These are phyloP conservation scores for Scomber scombrus DNA, from an alignment of 2,113 vertebrate species.

Conservation along the genomic window DNA sequence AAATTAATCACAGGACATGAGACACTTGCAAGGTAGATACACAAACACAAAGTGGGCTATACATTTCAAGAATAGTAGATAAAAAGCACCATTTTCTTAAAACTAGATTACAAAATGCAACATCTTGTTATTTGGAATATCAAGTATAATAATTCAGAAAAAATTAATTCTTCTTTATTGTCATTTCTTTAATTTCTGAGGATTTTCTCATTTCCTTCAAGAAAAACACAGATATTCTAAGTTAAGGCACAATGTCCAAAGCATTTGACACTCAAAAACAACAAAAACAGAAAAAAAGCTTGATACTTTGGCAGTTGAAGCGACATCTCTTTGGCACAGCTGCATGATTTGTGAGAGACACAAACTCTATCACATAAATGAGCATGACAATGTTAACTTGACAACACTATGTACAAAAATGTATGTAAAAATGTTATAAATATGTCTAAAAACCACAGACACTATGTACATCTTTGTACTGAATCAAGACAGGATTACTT, in stretches of 20 bases:
- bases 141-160: slow-evolving; percentile 71
- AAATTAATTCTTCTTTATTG: slow-evolving; percentile 53
- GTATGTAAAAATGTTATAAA: slow-evolving; percentile 91
- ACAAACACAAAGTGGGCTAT: slow-evolving; percentile 69
- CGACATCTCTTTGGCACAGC: slow-evolving; percentile 89
- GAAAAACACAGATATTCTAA: slow-evolving; percentile 54
- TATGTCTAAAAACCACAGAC: slow-evolving; percentile 87
- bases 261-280: slow-evolving; percentile 47
- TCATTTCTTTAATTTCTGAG: slow-evolving; percentile 43
- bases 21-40: slow-evolving; percentile 45
- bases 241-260: slow-evolving; percentile 71
- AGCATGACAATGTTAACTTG: slow-evolving; percentile 91
- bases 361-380: slow-evolving; percentile 70
- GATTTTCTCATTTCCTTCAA: slow-evolving; percentile 67
- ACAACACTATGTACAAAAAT: slow-evolving; percentile 95
- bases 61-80: slow-evolving; percentile 77
- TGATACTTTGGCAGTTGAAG: slow-evolving; percentile 65
- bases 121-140: slow-evolving; percentile 72
- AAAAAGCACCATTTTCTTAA: slow-evolving; percentile 85
- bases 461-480: slow-evolving; percentile 83
- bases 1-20: slow-evolving; percentile 70
- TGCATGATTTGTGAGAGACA: slow-evolving; percentile 84
- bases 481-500: slow-evolving; percentile 56
- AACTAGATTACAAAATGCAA: slow-evolving; percentile 69
- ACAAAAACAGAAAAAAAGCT: slow-evolving; percentile 34